Conservation (phyloP, 1,140 invertebrate species). For the Drosophila subpulchrella region DNA sequence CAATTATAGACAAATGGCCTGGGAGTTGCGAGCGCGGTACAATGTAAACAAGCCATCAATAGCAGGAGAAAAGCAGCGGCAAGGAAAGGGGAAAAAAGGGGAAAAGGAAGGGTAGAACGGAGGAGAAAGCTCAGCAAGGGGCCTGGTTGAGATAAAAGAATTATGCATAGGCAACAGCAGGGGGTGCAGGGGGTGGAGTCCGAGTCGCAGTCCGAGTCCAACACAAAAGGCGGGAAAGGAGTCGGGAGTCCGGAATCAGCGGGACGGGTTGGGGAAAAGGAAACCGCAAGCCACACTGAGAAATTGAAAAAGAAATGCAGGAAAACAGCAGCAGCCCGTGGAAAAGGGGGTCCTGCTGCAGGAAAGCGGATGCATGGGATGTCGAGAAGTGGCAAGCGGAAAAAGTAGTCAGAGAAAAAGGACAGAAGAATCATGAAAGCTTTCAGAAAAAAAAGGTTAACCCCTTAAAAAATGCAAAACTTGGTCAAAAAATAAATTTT, state of each 20-base stretch:
- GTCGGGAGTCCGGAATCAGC: slow-evolving; percentile 16
- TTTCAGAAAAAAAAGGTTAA: background rate
- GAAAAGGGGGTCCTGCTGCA: background rate
- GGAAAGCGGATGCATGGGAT: slow-evolving; percentile 7
- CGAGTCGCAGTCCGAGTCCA: slow-evolving; percentile 9
- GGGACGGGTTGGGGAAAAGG: slow-evolving; percentile 21
- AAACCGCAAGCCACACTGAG: slow-evolving; percentile 69
- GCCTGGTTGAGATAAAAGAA: slow-evolving; percentile 71
- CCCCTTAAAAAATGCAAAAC: no score
- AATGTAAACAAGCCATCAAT: slow-evolving; percentile 80
- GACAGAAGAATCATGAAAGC: background rate
- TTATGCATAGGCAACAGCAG: slow-evolving; percentile 68
- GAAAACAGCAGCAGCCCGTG: background rate
- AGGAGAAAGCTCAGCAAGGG: slow-evolving; percentile 10
- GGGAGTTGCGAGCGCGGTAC: slow-evolving; percentile 60
- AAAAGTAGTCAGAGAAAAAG: slow-evolving; percentile 9
- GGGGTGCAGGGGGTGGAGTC: background rate
- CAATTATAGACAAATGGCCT: slow-evolving; percentile 79
- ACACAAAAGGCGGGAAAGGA: slow-evolving; percentile 51
- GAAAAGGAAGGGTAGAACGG: background rate
- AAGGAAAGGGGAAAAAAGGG: background rate
- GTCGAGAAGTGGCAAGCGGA: slow-evolving; percentile 3
- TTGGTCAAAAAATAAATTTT: no score
- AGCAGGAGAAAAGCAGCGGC: slow-evolving; percentile 36
- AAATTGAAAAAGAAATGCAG: slow-evolving; percentile 52